phyloP scores from a whole-genome alignment of 2,888 invertebrate species.

The Salpingus planirostris region DNA sequence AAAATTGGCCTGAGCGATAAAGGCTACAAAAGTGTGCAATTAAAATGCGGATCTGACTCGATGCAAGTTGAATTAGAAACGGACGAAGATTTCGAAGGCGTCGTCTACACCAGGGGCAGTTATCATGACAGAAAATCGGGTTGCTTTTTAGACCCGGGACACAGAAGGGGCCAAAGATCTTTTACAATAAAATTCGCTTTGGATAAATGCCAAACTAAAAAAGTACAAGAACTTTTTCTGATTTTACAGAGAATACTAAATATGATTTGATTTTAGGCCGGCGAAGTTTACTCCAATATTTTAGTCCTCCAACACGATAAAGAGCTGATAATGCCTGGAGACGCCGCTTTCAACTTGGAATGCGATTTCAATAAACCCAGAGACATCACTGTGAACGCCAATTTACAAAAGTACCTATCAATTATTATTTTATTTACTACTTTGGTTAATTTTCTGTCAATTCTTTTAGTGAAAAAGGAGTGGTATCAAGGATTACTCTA shows the following conservation, averaged over 20 bases:
- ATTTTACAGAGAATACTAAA: no score
- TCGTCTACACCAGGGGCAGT: conserved; percentile 54
- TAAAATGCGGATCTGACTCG: conserved; percentile 49
- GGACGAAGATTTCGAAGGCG: conserved; percentile 50
- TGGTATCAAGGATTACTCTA: conserved; percentile 45
- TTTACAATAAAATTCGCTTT: conserved; percentile 49
- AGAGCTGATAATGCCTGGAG: conserved; percentile 54
- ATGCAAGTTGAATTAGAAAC: conserved; percentile 46
- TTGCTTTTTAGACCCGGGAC: conserved; percentile 47
- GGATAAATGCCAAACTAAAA: conserved; percentile 48
- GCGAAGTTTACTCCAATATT: conserved; percentile 51
- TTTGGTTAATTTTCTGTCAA: no score
- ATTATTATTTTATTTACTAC: no score
- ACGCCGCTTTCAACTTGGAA: conserved; percentile 56
- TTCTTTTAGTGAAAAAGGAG: conserved; percentile 18
- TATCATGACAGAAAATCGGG: conserved; percentile 49
- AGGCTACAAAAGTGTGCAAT: conserved; percentile 48
- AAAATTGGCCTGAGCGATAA: conserved; percentile 48
- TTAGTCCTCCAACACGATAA: conserved; percentile 59
- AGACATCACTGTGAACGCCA: conserved; percentile 46
- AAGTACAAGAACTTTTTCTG: conserved; percentile 33
- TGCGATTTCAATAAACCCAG: conserved; percentile 53
- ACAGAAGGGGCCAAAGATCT: conserved; percentile 38
- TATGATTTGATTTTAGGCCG: conserved; percentile 33
- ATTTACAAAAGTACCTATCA: conserved; percentile 40